Percentiles rank a stretch among this genome's conserved stretches.
Conservation (phyloP, 2,797 vertebrate genomes). For the Apodemus agrarius region DNA sequence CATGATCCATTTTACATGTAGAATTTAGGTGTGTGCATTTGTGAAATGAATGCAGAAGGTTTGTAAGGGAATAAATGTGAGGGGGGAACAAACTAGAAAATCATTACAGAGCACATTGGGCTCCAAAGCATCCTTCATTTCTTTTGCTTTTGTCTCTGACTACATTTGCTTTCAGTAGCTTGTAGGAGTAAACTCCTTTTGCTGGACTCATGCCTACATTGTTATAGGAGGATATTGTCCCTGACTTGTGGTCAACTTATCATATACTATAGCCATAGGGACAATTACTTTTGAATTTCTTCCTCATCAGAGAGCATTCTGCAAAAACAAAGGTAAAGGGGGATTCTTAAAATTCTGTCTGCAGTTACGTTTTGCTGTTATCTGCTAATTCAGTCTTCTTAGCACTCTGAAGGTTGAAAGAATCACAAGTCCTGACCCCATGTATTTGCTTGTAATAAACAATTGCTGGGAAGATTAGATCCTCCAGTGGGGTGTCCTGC, state of each 20-base stretch:
- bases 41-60: background rate
- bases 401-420: background rate
- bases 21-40: background rate
- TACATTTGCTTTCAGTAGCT: background rate
- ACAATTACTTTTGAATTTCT: background rate
- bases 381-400: background rate
- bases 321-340: background rate
- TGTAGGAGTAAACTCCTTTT: background rate
- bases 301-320: background rate
- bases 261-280: background rate
- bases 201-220: background rate
- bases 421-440: background rate
- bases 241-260: background rate
- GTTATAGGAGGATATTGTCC: background rate
- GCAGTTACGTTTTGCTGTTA: background rate
- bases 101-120: background rate
- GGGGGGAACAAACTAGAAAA: background rate
- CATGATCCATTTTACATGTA: rapidly evolving
- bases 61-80: background rate
- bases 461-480: background rate
- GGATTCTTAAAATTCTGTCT: background rate
- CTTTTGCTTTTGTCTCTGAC: background rate
- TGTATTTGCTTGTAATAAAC: background rate
- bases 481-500: background rate
- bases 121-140: background rate